Percentiles rank a stretch among this genome's conserved stretches.
phyloP scores from a whole-genome alignment of 2,888 invertebrate species.

The Smittia aterrima region DNA sequence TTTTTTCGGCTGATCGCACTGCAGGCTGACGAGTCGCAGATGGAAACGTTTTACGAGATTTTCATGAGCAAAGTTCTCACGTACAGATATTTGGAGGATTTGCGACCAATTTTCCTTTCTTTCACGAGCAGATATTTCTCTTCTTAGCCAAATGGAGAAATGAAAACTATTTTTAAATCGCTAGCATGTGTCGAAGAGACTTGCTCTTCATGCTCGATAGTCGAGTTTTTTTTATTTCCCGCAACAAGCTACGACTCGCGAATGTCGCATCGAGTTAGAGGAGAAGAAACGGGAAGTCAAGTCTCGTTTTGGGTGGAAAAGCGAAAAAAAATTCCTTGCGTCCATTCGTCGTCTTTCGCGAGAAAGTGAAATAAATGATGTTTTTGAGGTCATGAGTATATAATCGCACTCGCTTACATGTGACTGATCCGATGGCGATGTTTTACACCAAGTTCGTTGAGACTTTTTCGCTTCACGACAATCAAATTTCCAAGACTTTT shows the following conservation, averaged over 20 bases:
- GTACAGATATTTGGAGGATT: background rate
- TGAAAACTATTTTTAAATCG: slow-evolving; percentile 12
- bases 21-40: background rate
- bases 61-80: background rate
- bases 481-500: slow-evolving; percentile 10
- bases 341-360: slow-evolving; percentile 22
- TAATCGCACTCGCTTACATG: slow-evolving; percentile 16
- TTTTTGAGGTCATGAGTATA: slow-evolving; percentile 33
- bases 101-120: slow-evolving; percentile 20
- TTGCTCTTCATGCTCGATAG: background rate
- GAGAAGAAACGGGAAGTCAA: background rate
- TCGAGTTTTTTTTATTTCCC: slow-evolving; percentile 16
- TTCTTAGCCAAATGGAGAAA: slow-evolving; percentile 16
- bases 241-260: slow-evolving; percentile 5
- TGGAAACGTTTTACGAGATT: background rate
- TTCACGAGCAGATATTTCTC: background rate
- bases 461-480: background rate
- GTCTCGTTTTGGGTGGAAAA: slow-evolving; percentile 23
- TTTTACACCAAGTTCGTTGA: slow-evolving; percentile 7
- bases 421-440: slow-evolving; percentile 19
- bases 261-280: background rate
- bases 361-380: slow-evolving; percentile 32
- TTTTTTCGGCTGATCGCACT: background rate
- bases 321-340: background rate
- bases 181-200: background rate